Evolutionary conservation across 2,113 vertebrate species (phyloP).

Genomic region (Bufo gargarizans): DNA sequence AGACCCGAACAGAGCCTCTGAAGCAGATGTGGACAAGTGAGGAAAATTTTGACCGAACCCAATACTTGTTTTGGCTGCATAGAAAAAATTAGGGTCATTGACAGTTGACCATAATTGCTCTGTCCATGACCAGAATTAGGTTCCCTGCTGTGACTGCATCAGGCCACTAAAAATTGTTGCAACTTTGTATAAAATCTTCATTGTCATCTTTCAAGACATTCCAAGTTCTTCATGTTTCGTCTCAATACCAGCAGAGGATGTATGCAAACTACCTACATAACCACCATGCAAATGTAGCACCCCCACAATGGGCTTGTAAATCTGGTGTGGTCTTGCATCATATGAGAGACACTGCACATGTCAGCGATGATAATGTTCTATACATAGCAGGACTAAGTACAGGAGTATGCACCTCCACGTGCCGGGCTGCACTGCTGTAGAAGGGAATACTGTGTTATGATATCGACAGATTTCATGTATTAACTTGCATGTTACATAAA

Average conservation of each 20-base stretch:
- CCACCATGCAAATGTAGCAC: background rate
- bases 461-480: background rate
- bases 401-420: background rate
- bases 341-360: slow-evolving; percentile 1
- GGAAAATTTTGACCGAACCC: no score
- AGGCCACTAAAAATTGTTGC: no score
- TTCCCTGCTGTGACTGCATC: background rate
- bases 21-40: no score
- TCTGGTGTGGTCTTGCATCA: slow-evolving; percentile 30
- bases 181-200: background rate
- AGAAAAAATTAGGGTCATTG: no score
- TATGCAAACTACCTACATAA: background rate
- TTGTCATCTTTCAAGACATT: background rate
- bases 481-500: background rate
- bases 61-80: no score
- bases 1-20: no score
- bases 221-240: background rate
- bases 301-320: slow-evolving; percentile 32
- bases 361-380: slow-evolving; percentile 24
- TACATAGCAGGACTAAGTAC: slow-evolving; percentile 25
- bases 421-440: background rate
- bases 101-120: no score
- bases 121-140: no score
- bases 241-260: background rate
- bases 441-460: background rate